Conservation (phyloP, 2,797 vertebrate genomes). For the Myoxocephalus aenaeus region DNA sequence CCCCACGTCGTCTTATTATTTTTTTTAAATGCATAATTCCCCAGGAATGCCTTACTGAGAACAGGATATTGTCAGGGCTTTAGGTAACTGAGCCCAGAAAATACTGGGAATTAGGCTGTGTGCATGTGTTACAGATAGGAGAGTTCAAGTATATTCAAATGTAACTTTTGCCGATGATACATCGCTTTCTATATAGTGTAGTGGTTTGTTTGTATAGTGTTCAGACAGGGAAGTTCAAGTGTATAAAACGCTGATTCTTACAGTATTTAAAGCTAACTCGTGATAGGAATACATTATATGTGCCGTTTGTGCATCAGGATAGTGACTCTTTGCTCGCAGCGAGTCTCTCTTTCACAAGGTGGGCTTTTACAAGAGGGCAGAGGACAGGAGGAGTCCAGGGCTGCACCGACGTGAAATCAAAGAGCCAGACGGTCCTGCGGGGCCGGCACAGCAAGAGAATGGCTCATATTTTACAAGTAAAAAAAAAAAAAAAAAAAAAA, state of each 20-base stretch:
- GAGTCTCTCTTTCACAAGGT: conserved; percentile 62
- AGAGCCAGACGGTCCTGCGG: conserved; percentile 66
- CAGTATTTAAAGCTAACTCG: not conserved
- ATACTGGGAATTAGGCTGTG: conserved; percentile 39
- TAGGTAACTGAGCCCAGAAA: conserved; percentile 60
- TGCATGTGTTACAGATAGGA: conserved; percentile 10
- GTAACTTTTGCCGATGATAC: not conserved
- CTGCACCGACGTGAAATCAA: conserved; percentile 65
- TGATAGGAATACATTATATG: not conserved
- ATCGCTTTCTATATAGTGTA: not conserved
- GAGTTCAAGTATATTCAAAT: conserved; percentile 21
- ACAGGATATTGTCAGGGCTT: conserved; percentile 79
- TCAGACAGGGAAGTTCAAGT: not conserved
- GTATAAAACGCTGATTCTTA: not conserved
- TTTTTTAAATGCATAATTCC: conserved; percentile 65
- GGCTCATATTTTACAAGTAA: conserved; percentile 73
- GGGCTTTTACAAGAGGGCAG: conserved; percentile 62
- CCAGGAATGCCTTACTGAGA: conserved; percentile 70
- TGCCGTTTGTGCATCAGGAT: conserved; percentile 18
- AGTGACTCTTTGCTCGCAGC: conserved; percentile 35
- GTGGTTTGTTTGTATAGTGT: not conserved
- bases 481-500: conserved; percentile 76
- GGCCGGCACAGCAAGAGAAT: conserved; percentile 60
- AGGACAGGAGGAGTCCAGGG: conserved; percentile 51
- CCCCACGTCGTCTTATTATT: conserved; percentile 18